These are phyloP conservation scores for Acropora tenuis DNA, from an alignment of 64 coral and sea anemone species.

Conservation along the genomic window DNA sequence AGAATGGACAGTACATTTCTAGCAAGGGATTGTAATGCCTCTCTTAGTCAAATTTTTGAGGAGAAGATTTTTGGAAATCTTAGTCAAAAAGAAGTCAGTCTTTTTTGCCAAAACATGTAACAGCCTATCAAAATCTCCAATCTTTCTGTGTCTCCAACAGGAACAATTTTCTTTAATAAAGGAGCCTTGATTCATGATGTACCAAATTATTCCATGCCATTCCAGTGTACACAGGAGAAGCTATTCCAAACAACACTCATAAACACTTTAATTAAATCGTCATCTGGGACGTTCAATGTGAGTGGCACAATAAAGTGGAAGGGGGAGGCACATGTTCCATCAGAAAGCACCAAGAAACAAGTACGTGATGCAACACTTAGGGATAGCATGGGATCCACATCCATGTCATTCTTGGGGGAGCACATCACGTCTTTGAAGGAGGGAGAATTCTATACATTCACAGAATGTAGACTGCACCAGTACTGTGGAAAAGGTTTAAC, in stretches of 20 bases:
- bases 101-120: too few relatives aligned
- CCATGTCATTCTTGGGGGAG: too few relatives aligned
- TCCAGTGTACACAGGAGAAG: background rate
- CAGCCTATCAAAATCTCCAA: too few relatives aligned
- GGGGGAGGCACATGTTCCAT: background rate
- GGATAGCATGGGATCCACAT: too few relatives aligned
- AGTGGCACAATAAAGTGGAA: background rate
- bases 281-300: background rate
- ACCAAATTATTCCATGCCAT: background rate
- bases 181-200: background rate
- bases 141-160: background rate
- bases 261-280: background rate
- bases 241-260: background rate
- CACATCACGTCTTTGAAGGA: too few relatives aligned
- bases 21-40: constrained; percentile 52
- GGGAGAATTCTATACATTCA: too few relatives aligned
- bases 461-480: too few relatives aligned
- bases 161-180: background rate
- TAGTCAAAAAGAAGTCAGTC: constrained; percentile 6
- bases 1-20: constrained; percentile 23
- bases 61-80: constrained; percentile 54
- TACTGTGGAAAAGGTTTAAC: too few relatives aligned
- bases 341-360: background rate
- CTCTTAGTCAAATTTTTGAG: constrained; percentile 59
- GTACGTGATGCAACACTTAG: too few relatives aligned